These are phyloP conservation scores for Colaptes auratus DNA, from an alignment of 2,113 vertebrate genomes.

Conservation along the genomic window DNA sequence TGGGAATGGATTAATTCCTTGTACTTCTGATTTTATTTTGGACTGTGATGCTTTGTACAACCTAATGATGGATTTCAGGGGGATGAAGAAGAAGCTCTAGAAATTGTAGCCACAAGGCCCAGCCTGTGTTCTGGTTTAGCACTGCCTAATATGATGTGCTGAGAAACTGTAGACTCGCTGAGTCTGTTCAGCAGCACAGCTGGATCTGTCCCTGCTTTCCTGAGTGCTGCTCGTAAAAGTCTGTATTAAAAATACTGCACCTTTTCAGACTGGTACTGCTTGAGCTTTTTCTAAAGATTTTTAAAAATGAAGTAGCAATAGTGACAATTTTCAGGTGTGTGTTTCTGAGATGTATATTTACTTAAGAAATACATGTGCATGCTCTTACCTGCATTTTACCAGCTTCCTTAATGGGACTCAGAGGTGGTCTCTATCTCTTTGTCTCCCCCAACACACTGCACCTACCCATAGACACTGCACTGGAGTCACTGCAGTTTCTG, in stretches of 20 bases:
- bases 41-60: neutral
- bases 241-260: neutral
- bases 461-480: neutral
- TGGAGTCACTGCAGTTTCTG: neutral
- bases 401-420: neutral
- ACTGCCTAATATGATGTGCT: neutral
- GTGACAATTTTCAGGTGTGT: neutral
- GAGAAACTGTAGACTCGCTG: neutral
- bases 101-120: accelerated
- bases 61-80: neutral
- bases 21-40: neutral
- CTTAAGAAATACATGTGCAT: accelerated
- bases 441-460: neutral
- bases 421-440: neutral
- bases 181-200: neutral
- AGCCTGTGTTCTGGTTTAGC: neutral
- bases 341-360: neutral
- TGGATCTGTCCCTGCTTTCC: neutral
- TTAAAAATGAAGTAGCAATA: neutral
- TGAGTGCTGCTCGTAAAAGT: neutral
- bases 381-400: neutral
- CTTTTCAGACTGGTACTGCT: neutral
- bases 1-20: neutral
- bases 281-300: neutral
- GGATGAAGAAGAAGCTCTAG: neutral